Percentiles rank a stretch among this genome's conserved stretches.
phyloP scores from a whole-genome alignment of 2,888 invertebrate genomes.

The Cactoblastis cactorum region DNA sequence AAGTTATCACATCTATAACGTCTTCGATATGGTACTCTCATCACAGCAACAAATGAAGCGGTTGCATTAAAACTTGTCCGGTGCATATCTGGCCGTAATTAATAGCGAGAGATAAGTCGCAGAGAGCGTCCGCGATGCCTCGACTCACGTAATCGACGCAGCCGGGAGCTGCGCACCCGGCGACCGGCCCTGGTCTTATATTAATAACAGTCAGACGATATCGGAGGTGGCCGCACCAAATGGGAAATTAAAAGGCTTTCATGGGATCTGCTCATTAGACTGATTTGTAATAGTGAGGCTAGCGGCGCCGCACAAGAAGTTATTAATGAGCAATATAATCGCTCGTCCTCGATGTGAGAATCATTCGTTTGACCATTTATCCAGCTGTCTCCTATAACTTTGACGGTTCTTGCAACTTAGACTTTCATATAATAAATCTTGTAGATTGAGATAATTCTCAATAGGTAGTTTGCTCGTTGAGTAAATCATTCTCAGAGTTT shows the following conservation, averaged over 20 bases:
- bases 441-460: constrained; percentile 6
- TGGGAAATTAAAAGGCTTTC: constrained; percentile 78
- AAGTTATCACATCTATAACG: constrained; percentile 67
- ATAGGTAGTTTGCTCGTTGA: neutral
- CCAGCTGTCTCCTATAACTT: constrained; percentile 37
- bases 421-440: neutral
- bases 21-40: constrained; percentile 69
- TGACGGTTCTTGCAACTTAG: constrained; percentile 27
- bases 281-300: constrained; percentile 63
- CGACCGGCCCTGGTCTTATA: constrained; percentile 54
- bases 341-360: constrained; percentile 52
- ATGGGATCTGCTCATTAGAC: constrained; percentile 71
- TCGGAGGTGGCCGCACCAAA: constrained; percentile 69
- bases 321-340: constrained; percentile 69
- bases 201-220: constrained; percentile 74
- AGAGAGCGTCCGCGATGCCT: constrained; percentile 59
- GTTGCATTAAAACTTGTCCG: constrained; percentile 77
- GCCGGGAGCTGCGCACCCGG: constrained; percentile 63
- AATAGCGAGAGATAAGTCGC: constrained; percentile 73
- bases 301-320: constrained; percentile 65
- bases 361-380: constrained; percentile 58
- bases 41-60: constrained; percentile 73
- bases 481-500: constrained; percentile 4
- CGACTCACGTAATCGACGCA: constrained; percentile 56
- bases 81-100: constrained; percentile 73